phyloP scores from a whole-genome alignment of 2,113 vertebrate species.

The Pedionomus torquatus region DNA sequence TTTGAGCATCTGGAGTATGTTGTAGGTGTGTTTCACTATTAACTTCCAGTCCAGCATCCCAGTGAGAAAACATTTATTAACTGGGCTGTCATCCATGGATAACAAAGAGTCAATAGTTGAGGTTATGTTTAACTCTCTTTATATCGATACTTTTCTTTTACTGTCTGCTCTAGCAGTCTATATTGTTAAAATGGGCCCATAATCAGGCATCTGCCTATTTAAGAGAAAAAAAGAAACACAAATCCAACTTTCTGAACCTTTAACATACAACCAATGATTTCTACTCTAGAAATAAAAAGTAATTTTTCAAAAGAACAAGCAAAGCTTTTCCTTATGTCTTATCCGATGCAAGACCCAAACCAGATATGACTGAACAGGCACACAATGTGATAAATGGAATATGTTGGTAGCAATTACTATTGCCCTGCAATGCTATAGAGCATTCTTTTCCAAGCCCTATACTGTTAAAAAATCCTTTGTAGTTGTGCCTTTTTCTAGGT shows the following conservation, averaged over 20 bases:
- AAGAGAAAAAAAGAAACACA: not conserved
- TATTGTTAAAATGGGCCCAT: not conserved
- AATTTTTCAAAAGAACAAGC: not conserved
- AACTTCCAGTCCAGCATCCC: constrained; percentile 66
- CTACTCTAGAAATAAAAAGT: not conserved
- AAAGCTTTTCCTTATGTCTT: not conserved
- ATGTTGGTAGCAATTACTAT: not conserved
- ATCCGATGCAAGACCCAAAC: not conserved
- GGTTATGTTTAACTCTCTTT: constrained; percentile 78
- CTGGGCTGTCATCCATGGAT: constrained; percentile 85
- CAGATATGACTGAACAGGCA: not conserved
- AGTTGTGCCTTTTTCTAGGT: not conserved
- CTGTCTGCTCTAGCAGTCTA: not conserved
- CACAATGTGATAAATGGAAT: not conserved
- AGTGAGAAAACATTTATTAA: constrained; percentile 87
- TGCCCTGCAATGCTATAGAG: not conserved
- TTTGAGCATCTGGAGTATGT: constrained; percentile 57
- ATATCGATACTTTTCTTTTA: constrained; percentile 33
- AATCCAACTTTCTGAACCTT: not conserved
- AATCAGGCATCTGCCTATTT: not conserved
- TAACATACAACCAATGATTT: not conserved
- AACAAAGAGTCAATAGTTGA: constrained; percentile 80
- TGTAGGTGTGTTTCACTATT: constrained; percentile 57
- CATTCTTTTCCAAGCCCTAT: not conserved
- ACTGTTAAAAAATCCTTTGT: not conserved